Conservation (phyloP, 2,797 vertebrate genomes). For the Labroides dimidiatus region DNA sequence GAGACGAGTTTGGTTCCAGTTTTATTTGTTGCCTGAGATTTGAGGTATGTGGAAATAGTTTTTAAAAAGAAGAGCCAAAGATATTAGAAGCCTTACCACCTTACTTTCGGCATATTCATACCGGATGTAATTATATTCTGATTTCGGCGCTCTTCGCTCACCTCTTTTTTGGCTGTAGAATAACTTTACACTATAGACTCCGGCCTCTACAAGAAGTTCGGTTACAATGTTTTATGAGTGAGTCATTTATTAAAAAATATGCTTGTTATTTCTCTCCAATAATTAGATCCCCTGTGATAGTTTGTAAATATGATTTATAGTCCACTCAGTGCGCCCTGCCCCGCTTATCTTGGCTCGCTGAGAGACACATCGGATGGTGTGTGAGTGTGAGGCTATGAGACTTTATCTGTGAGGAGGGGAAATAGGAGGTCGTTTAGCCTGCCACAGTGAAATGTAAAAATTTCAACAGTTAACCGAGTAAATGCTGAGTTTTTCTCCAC, state of each 20-base stretch:
- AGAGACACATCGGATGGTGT: conserved; percentile 23
- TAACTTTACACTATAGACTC: background rate
- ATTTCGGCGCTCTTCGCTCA: too few species aligned
- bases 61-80: background rate
- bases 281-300: conserved; percentile 2
- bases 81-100: background rate
- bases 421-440: conserved; percentile 46
- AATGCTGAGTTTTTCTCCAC: background rate
- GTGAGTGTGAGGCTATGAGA: conserved; percentile 17
- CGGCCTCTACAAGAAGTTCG: background rate
- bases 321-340: conserved; percentile 4
- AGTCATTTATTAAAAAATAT: background rate
- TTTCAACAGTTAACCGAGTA: conserved; percentile 25
- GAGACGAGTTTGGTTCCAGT: background rate
- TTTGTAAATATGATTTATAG: conserved; percentile 18
- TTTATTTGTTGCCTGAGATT: background rate
- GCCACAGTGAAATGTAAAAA: conserved; percentile 29
- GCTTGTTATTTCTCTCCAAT: background rate
- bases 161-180: background rate
- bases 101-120: background rate
- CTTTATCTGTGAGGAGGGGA: conserved; percentile 40
- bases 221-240: background rate
- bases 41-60: background rate
- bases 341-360: conserved; percentile 31
- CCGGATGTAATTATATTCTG: background rate